These are phyloP conservation scores for Brachypodius melanocephalos DNA, from an alignment of 2,113 vertebrate genomes.

Conservation along the genomic window DNA sequence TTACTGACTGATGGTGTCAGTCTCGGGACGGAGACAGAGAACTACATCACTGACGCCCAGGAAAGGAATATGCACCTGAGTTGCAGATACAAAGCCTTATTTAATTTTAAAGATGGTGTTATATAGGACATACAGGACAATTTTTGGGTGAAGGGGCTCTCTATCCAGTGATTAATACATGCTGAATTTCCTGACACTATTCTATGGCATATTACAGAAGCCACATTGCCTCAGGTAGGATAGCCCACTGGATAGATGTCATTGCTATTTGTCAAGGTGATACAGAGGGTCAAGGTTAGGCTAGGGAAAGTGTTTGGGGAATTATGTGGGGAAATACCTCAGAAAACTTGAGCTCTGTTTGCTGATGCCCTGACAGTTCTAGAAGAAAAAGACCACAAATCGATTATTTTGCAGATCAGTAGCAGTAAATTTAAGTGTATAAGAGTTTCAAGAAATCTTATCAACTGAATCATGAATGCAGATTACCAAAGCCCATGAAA, in stretches of 20 bases:
- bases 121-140: neutral
- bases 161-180: neutral
- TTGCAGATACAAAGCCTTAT: neutral
- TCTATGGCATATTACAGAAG: neutral
- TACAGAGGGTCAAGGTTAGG: constrained; percentile 72
- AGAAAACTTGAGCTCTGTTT: constrained; percentile 75
- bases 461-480: constrained; percentile 53
- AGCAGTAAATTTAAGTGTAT: constrained; percentile 46
- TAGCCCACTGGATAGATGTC: neutral
- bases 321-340: constrained; percentile 68
- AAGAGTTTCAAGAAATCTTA: constrained; percentile 74
- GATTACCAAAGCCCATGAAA: neutral
- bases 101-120: neutral
- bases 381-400: constrained; percentile 79
- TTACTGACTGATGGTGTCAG: neutral
- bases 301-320: constrained; percentile 41
- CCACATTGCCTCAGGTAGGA: neutral
- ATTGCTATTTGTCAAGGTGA: constrained; percentile 51
- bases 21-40: neutral
- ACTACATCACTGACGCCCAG: neutral
- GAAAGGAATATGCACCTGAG: neutral
- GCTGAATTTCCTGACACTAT: neutral
- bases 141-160: neutral
- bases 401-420: constrained; percentile 73
- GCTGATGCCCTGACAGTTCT: constrained; percentile 69